A percentile compares a stretch with the other conserved stretches of the same genome.
phyloP scores from a whole-genome alignment of 1,140 invertebrate species.

The Schlechtendalia chinensis region DNA sequence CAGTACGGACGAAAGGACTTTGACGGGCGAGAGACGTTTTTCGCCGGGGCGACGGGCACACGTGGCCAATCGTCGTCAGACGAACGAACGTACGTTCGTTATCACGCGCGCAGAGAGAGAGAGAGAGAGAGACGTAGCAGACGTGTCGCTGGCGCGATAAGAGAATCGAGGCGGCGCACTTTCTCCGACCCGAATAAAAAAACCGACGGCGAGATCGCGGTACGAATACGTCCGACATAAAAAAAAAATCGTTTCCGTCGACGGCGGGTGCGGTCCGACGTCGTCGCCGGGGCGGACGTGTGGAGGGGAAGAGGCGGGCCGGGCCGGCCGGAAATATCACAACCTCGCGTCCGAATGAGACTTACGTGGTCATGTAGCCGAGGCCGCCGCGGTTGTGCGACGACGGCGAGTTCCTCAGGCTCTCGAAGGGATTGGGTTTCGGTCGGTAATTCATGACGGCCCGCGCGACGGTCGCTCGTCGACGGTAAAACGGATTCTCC shows the following conservation, averaged over 20 bases:
- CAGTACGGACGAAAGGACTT: neutral
- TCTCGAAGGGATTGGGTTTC: conserved; percentile 42
- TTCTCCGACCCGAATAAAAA: conserved; percentile 42
- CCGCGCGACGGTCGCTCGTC: no score
- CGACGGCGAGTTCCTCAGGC: conserved; percentile 39
- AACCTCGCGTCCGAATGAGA: no score
- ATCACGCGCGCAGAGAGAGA: neutral
- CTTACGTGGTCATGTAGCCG: conserved; percentile 40
- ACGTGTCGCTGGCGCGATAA: neutral
- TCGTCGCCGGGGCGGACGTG: neutral
- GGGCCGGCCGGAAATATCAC: no score
- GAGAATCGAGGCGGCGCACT: neutral
- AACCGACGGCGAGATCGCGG: neutral
- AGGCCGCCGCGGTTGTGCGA: conserved; percentile 33
- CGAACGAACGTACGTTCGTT: neutral
- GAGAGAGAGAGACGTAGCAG: no score
- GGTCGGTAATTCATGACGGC: conserved; percentile 40
- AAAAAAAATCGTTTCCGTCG: no score
- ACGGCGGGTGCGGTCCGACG: neutral
- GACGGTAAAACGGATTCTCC: no score
- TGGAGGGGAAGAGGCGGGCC: neutral
- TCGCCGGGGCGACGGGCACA: neutral
- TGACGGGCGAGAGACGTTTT: neutral
- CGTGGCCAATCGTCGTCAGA: neutral
- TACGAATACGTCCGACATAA: no score